Evolutionary conservation across 2,113 vertebrate species (phyloP).

Genomic region (Psophia crepitans): DNA sequence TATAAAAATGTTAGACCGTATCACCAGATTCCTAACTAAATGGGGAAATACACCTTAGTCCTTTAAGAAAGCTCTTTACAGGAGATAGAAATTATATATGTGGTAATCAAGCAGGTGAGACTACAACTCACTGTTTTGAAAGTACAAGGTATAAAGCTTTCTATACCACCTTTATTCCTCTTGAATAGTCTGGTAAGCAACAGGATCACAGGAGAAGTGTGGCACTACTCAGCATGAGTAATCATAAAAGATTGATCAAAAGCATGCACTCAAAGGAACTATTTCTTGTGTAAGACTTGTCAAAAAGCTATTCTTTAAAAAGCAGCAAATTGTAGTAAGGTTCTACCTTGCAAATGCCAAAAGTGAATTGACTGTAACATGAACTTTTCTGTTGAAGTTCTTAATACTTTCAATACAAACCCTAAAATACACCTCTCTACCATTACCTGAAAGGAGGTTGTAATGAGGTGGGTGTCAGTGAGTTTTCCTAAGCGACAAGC

Average conservation of each 20-base stretch:
- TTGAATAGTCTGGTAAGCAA: neutral
- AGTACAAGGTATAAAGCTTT: neutral
- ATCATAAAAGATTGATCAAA: neutral
- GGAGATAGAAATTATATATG: neutral
- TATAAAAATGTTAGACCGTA: neutral
- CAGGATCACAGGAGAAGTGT: neutral
- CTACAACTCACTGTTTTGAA: neutral
- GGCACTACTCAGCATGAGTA: neutral
- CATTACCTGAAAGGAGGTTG: neutral
- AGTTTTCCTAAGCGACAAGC: neutral
- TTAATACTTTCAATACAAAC: neutral
- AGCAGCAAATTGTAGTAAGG: neutral
- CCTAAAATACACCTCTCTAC: neutral
- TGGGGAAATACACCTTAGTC: neutral
- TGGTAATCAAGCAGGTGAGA: neutral
- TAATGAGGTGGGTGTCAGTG: rapidly evolving
- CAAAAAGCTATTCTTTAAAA: neutral
- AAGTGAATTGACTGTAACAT: neutral
- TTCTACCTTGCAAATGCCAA: neutral
- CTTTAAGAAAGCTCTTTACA: neutral
- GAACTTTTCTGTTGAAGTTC: neutral
- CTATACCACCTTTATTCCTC: neutral
- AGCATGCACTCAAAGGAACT: neutral
- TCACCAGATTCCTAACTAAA: neutral
- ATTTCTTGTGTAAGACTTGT: neutral